Evolutionary conservation across 2,888 invertebrate species (phyloP).

Genomic region (Protonemura montana): DNA sequence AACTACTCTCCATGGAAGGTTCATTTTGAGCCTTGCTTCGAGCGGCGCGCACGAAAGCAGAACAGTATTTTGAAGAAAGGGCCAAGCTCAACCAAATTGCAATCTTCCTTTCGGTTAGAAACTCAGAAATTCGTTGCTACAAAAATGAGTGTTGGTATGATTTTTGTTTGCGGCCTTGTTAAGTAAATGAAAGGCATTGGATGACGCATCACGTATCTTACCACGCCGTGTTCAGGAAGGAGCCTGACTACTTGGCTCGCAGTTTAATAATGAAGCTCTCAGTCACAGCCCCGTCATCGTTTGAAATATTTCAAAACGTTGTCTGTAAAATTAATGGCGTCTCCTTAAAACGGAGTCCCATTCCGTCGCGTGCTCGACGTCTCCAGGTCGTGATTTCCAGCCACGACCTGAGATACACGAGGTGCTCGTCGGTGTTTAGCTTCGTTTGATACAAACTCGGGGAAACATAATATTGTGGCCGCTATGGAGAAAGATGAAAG

Average conservation of each 20-base stretch:
- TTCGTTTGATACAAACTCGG: not conserved
- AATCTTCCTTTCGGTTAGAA: no score
- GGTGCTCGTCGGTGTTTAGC: not conserved
- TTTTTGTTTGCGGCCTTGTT: no score
- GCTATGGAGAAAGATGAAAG: not conserved
- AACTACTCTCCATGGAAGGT: no score
- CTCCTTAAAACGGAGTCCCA: not conserved
- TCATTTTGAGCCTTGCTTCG: no score
- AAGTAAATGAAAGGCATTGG: no score
- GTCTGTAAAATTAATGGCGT: not conserved
- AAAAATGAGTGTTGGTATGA: no score
- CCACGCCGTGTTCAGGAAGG: not conserved
- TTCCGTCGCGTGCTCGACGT: not conserved
- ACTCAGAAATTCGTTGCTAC: no score
- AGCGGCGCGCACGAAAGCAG: no score
- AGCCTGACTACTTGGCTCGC: not conserved
- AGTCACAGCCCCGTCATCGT: not conserved
- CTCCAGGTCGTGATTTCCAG: not conserved
- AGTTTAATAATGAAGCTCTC: not conserved
- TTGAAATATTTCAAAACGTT: not conserved
- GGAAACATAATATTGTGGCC: not conserved
- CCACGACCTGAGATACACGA: no score
- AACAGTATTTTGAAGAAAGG: no score
- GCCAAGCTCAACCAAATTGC: no score
- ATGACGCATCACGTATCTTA: no score